Conservation (phyloP, 2,797 vertebrate species). For the Mormyrus proboscirostris region DNA sequence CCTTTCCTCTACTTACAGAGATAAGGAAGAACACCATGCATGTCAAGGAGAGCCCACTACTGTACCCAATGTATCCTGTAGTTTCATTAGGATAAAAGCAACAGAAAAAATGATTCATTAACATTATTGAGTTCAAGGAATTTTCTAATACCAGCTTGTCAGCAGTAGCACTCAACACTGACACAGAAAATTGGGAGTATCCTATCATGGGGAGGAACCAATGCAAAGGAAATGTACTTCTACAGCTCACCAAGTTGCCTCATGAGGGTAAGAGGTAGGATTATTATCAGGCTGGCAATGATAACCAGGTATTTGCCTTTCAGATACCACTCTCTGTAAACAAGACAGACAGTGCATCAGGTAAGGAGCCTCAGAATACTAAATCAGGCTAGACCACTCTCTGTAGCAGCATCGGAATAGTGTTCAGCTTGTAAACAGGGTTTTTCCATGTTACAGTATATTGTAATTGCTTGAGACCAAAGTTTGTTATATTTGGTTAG, state of each 20-base stretch:
- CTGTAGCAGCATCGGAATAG: background rate
- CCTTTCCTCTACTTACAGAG: conserved; percentile 43
- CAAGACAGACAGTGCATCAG: background rate
- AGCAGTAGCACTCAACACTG: background rate
- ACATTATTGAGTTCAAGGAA: background rate
- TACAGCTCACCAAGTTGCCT: conserved; percentile 44
- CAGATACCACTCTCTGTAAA: conserved; percentile 49
- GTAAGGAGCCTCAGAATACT: background rate
- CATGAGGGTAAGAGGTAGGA: conserved; percentile 54
- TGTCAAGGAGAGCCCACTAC: conserved; percentile 29
- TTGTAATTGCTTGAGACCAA: background rate
- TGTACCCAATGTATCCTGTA: background rate
- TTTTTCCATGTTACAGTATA: background rate
- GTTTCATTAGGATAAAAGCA: no score
- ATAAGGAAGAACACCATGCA: conserved; percentile 60
- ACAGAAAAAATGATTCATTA: background rate
- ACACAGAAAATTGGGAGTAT: background rate
- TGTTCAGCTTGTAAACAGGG: background rate
- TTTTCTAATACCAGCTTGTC: background rate
- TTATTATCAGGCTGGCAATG: conserved; percentile 45
- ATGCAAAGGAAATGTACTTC: no score
- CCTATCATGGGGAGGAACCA: background rate
- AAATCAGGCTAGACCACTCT: background rate
- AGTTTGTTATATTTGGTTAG: background rate
- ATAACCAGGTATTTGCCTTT: conserved; percentile 48